A percentile compares a stretch with the other conserved stretches of the same genome.
Conservation (phyloP, 2,797 vertebrate genomes). For the Phoebastria nigripes region DNA sequence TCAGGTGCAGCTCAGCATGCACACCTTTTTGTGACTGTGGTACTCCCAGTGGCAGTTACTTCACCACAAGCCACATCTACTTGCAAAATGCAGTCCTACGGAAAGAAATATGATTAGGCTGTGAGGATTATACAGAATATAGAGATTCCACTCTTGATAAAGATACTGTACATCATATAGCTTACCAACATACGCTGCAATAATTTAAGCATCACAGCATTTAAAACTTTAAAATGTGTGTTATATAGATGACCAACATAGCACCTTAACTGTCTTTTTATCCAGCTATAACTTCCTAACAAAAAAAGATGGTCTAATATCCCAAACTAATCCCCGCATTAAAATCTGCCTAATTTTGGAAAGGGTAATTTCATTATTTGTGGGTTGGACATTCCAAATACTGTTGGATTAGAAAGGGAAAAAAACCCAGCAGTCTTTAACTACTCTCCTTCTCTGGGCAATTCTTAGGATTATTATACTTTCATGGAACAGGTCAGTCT, state of each 20-base stretch:
- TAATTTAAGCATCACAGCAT: not conserved
- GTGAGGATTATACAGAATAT: not conserved
- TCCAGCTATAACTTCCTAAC: not conserved
- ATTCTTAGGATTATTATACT: not conserved
- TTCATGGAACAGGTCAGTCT: not conserved
- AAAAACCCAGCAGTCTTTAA: not conserved
- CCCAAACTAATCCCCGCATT: not conserved
- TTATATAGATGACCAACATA: not conserved
- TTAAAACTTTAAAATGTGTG: not conserved
- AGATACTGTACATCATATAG: not conserved
- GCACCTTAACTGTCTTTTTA: not conserved
- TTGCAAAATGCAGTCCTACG: not conserved
- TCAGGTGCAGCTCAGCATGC: slow-evolving; percentile 27
- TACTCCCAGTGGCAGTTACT: not conserved
- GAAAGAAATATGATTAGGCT: not conserved
- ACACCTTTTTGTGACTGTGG: slow-evolving; percentile 4
- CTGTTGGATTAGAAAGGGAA: not conserved
- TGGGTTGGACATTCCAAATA: not conserved
- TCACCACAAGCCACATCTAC: slow-evolving; percentile 20
- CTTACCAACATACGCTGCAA: not conserved
- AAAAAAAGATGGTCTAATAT: not conserved
- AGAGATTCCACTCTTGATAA: not conserved
- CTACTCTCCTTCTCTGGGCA: not conserved
- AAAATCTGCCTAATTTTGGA: not conserved
- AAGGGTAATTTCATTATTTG: not conserved